A percentile compares a stretch with the other conserved stretches of the same genome.
These are phyloP conservation scores for Morone chrysops DNA, from an alignment of 2,113 vertebrate species.

Conservation along the genomic window DNA sequence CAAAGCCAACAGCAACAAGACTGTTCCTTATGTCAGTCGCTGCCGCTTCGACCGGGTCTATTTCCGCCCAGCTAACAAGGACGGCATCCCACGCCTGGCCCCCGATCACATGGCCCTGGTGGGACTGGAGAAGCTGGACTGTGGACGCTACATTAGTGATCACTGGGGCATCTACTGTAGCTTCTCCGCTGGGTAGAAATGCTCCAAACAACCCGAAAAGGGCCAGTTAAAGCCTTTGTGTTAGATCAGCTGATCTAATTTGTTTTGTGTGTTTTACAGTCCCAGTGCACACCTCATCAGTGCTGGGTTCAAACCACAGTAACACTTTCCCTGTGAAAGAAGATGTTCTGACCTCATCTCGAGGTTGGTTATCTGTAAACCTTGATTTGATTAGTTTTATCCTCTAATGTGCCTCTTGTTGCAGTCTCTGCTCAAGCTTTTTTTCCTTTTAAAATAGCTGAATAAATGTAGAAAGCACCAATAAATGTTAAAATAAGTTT, in stretches of 20 bases:
- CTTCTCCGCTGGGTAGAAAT: constrained; percentile 73
- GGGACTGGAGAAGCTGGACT: constrained; percentile 94
- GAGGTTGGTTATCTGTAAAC: constrained; percentile 6
- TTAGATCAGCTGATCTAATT: neutral
- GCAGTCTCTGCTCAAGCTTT: neutral
- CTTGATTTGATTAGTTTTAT: constrained; percentile 21
- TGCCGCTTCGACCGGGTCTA: constrained; percentile 93
- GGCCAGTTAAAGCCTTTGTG: neutral
- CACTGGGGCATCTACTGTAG: constrained; percentile 96
- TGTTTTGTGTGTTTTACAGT: neutral
- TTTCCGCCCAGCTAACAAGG: constrained; percentile 80
- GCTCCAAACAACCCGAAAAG: neutral
- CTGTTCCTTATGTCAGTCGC: constrained; percentile 76
- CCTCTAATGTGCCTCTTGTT: neutral
- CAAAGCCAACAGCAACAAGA: constrained; percentile 89
- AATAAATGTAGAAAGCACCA: neutral
- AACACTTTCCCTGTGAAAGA: constrained; percentile 10
- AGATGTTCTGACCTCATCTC: constrained; percentile 10
- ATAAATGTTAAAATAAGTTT: constrained; percentile 8
- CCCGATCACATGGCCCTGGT: constrained; percentile 91
- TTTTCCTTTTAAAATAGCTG: neutral
- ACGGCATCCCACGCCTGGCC: constrained; percentile 69
- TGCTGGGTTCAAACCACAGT: neutral
- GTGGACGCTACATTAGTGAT: constrained; percentile 92
- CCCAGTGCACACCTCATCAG: neutral